These are phyloP conservation scores for human (Homo sapiens) DNA, from an alignment of 2,113 vertebrate species.

Conservation along the genomic window GRCh38 chr12:17047501-17048000, in stretches of 20 bases:
- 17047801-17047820: neutral
- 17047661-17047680: neutral
- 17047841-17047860: neutral
- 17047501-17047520: neutral
- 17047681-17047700: neutral
- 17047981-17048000: neutral
- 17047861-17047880: neutral
- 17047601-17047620: neutral
- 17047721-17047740: neutral
- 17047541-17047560: slow-evolving; percentile 12
- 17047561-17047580: neutral
- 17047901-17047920: neutral
- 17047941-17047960: neutral
- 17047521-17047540: neutral
- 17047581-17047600: neutral
- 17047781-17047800: neutral
- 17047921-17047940: neutral
- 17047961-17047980: neutral
- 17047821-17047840: neutral
- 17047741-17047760: neutral
- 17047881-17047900: neutral
- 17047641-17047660: neutral
- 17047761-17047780: neutral
- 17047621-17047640: neutral
- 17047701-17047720: neutral